Base-by-base conservation (phyloP, 2,113 vertebrate species). In the Hiodon alosoides region DNA sequence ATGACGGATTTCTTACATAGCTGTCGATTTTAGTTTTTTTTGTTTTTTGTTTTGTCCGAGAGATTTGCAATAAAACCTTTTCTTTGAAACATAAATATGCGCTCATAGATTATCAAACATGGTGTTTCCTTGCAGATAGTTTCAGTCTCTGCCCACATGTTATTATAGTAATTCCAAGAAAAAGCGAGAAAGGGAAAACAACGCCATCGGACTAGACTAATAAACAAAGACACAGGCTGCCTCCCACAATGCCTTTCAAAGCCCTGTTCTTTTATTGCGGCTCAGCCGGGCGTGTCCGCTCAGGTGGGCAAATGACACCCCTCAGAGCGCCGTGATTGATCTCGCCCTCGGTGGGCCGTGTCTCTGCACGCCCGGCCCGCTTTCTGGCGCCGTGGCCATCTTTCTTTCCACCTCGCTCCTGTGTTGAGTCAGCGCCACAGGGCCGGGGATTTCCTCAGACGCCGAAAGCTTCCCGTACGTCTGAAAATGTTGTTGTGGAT, bases 211-310 rank as follows among this genome's bases (percentile, higher is more conserved):
- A 71, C 51, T 55, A 16, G 68, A 69, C 14, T 50, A 54, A 69
- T 69, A 14, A 7, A 4, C 1, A 52, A 5, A 52, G 54, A 51
- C 4, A 17, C 67, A 69, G 77, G 76, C 11, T 9, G 76, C 79
- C 86, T 86, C 83, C 83, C 85, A 85, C 82, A 82, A 80, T 76
- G 83, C 82, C 79, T 17, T 85, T 84, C 82, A 85, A 85, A 83
- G 81, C 75, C 3, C 14, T 3, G n/a, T 52, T 16, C 7, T 13
- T 47, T 47, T 11, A 4, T 9, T 57, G 51, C 5, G 0, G 57
- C 66, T 0, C 69, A 54, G 74, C 55, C 55, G 60, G 46, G 82
- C 86, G 1, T 86, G 86, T 82, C 73, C 11, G 79, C 76, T 84
- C 86, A 83, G 77, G 85, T 82, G 69, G 78, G 78, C 78, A 2